Percentiles rank a stretch among this genome's conserved stretches.
Evolutionary conservation across 2,797 vertebrate species (phyloP).

Genomic region (Lacerta bilineata): DNA sequence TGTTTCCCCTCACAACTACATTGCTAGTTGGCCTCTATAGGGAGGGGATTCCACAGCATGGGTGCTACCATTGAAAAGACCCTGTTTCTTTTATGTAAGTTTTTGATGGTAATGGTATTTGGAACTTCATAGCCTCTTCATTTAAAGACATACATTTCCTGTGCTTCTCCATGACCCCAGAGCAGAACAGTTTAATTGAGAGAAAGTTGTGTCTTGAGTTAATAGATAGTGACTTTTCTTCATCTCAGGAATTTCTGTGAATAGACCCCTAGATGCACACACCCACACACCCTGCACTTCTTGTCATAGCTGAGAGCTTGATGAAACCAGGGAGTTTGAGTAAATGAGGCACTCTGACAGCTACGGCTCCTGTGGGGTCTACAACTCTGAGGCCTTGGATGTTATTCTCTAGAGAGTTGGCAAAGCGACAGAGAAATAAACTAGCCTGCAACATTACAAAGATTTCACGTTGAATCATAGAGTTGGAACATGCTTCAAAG

Average conservation of each 20-base stretch:
- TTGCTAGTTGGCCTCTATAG: neutral
- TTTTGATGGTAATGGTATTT: neutral
- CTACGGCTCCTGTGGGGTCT: constrained; percentile 27
- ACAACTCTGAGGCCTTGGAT: neutral
- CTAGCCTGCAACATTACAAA: constrained; percentile 12
- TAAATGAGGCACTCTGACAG: constrained; percentile 38
- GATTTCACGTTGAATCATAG: too few species aligned
- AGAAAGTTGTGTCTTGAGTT: constrained; percentile 46
- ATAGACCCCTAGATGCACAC: neutral
- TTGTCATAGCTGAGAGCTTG: constrained; percentile 7
- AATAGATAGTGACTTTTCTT: constrained; percentile 34
- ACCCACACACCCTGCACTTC: neutral
- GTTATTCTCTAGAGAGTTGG: constrained; percentile 4
- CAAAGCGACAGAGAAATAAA: constrained; percentile 43
- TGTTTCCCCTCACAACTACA: too few species aligned
- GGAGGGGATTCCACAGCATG: neutral
- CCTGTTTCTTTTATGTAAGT: neutral
- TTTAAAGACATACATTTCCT: neutral
- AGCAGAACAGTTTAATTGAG: constrained; percentile 12
- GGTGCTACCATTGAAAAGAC: neutral
- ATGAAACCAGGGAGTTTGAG: constrained; percentile 12
- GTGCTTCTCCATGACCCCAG: neutral
- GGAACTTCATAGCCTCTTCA: too few species aligned
- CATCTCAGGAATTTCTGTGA: constrained; percentile 48
- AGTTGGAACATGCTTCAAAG: too few species aligned